These are phyloP conservation scores for Chrosomus eos DNA, from an alignment of 2,797 vertebrate genomes.

Conservation along the genomic window DNA sequence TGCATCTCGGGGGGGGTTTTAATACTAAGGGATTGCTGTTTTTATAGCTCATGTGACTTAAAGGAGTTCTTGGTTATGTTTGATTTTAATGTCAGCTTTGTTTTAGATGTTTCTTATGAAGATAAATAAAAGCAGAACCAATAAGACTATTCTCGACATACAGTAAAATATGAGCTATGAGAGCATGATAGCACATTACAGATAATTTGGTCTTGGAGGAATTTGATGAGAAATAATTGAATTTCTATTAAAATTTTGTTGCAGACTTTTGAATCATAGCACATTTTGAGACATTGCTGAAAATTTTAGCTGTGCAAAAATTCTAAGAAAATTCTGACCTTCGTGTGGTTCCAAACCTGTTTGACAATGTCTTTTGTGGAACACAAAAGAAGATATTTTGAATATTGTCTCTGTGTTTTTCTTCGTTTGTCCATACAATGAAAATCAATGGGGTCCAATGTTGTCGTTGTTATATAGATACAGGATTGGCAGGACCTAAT, in stretches of 20 bases:
- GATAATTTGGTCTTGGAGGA: background rate
- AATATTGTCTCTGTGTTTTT: background rate
- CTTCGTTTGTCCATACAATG: background rate
- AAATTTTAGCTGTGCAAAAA: background rate
- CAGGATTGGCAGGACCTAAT: background rate
- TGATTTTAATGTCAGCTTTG: constrained; percentile 23
- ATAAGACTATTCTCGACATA: background rate
- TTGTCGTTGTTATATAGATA: background rate
- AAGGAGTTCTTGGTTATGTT: constrained; percentile 6
- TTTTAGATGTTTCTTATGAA: constrained; percentile 1
- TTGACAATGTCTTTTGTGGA: background rate
- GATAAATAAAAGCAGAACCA: background rate
- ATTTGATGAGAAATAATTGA: background rate
- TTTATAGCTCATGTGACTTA: constrained; percentile 15
- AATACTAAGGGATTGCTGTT: constrained; percentile 13
- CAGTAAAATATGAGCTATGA: background rate
- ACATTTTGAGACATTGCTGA: background rate
- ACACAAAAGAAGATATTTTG: background rate
- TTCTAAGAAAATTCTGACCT: background rate
- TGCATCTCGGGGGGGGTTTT: background rate
- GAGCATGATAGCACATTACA: background rate
- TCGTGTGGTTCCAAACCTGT: background rate
- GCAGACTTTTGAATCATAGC: background rate
- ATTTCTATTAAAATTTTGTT: background rate
- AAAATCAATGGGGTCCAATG: background rate